Conservation (phyloP, 2,888 invertebrate genomes). For the Archips crataeganus region DNA sequence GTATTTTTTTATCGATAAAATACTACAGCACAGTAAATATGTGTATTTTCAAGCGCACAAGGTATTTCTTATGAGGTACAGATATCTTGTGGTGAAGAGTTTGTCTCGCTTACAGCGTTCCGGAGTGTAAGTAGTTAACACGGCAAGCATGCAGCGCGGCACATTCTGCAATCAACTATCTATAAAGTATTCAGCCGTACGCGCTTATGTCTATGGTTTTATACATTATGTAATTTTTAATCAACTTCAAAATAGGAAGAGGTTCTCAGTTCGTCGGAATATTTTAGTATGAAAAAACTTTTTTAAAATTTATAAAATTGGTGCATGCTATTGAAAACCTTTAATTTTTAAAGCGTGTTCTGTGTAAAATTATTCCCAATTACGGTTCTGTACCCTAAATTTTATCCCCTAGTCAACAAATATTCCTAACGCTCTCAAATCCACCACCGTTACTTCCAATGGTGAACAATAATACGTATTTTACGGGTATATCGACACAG, state of each 20-base stretch:
- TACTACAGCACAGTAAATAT: neutral
- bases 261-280: too few species aligned
- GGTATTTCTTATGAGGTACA: neutral
- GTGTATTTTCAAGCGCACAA: neutral
- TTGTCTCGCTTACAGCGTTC: conserved; percentile 23
- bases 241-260: too few species aligned
- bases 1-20: neutral
- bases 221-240: too few species aligned
- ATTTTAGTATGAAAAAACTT: too few species aligned
- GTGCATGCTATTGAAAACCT: neutral
- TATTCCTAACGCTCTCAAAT: conserved; percentile 23
- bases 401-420: conserved; percentile 19
- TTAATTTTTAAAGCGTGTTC: neutral
- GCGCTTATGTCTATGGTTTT: neutral
- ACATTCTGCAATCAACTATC: conserved; percentile 31
- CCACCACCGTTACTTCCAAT: conserved; percentile 25
- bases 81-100: conserved; percentile 37
- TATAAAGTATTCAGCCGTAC: conserved; percentile 12
- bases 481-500: conserved; percentile 36
- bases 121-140: conserved; percentile 26
- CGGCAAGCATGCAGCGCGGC: conserved; percentile 34
- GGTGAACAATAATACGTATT: conserved; percentile 36
- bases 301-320: too few species aligned
- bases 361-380: neutral
- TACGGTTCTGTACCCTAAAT: neutral